phyloP scores from a whole-genome alignment of 2,113 vertebrate genomes.

The Mesocricetus auratus region DNA sequence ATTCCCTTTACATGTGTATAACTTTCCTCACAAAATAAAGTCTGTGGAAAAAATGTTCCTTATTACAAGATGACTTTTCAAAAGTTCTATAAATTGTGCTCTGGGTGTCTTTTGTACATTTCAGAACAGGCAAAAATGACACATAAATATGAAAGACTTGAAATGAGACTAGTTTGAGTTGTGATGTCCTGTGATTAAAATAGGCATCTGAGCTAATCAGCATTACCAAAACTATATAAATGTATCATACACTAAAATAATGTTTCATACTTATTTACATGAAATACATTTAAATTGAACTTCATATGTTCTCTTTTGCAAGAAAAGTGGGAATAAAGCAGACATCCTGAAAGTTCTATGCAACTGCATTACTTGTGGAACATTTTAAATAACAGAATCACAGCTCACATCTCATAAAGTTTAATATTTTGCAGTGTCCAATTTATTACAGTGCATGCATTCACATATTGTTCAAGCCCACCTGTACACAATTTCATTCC shows the following conservation, averaged over 20 bases:
- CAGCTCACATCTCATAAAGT: background rate
- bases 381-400: background rate
- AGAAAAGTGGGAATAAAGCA: background rate
- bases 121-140: background rate
- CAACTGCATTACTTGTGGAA: background rate
- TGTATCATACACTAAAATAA: background rate
- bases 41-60: background rate
- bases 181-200: background rate
- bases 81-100: background rate
- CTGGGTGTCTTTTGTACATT: background rate
- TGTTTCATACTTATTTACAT: background rate
- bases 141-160: background rate
- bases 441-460: background rate
- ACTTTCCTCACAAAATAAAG: background rate
- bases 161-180: background rate
- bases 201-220: background rate
- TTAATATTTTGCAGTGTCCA: background rate
- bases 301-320: background rate
- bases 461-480: background rate
- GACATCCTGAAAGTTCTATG: background rate
- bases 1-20: background rate
- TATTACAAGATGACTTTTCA: background rate
- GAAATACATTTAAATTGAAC: conserved; percentile 9
- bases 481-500: background rate
- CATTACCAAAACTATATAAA: background rate